These are phyloP conservation scores for Liasis olivaceus DNA, from an alignment of 2,797 vertebrate species.

Conservation along the genomic window DNA sequence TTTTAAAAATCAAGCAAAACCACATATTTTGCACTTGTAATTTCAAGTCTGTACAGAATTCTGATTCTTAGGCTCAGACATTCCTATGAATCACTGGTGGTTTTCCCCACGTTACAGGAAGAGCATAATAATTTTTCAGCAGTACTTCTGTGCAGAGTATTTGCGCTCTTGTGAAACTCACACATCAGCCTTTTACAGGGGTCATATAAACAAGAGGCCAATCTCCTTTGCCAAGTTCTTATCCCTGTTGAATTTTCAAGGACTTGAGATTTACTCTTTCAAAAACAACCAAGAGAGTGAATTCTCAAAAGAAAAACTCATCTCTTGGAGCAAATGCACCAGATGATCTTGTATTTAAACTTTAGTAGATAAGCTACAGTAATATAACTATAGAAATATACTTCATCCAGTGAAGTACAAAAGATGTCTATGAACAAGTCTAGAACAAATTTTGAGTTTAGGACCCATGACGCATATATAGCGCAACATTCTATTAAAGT, in stretches of 20 bases:
- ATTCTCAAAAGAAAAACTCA: neutral
- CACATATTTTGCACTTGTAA: neutral
- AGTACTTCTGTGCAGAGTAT: neutral
- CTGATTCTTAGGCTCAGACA: neutral
- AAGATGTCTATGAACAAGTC: neutral
- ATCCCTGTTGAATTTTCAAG: neutral
- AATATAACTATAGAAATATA: neutral
- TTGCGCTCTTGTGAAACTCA: neutral
- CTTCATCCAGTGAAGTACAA: neutral
- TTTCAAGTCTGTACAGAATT: neutral
- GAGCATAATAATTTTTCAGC: neutral
- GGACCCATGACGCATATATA: no score
- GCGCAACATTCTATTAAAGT: neutral
- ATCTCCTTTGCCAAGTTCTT: neutral
- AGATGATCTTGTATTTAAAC: neutral
- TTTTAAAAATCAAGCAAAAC: neutral
- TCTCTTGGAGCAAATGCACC: neutral
- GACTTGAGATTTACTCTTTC: neutral
- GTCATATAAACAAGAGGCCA: neutral
- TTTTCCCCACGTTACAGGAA: slow-evolving; percentile 12
- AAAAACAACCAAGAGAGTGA: neutral
- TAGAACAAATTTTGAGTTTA: neutral
- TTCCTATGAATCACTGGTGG: slow-evolving; percentile 27
- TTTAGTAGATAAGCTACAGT: neutral
- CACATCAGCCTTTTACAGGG: neutral